A percentile compares a stretch with the other conserved stretches of the same genome.
phyloP scores from a whole-genome alignment of 2,113 vertebrate species.

The Bombycilla garrulus region DNA sequence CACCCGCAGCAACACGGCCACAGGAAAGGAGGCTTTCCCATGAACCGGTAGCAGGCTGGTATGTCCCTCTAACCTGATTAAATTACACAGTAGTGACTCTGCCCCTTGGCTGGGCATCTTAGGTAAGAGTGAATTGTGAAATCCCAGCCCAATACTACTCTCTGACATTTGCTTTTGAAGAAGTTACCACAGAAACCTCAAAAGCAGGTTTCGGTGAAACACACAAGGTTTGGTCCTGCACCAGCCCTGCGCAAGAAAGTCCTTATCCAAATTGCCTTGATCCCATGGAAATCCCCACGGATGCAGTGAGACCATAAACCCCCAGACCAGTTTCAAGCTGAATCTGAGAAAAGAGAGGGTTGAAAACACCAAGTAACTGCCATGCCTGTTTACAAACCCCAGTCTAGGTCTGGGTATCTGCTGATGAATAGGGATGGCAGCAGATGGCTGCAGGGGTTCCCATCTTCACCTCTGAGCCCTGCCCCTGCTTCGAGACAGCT shows the following conservation, averaged over 20 bases:
- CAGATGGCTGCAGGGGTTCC: conserved; percentile 7
- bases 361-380: neutral
- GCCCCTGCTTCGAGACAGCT: neutral
- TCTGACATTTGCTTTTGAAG: conserved; percentile 64
- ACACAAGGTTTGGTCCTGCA: neutral
- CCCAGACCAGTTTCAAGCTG: neutral
- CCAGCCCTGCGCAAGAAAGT: neutral
- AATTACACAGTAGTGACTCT: conserved; percentile 35
- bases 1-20: rapidly evolving
- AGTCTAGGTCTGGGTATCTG: neutral
- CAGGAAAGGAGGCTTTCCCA: neutral
- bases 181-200: conserved; percentile 68
- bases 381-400: neutral
- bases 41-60: conserved; percentile 6
- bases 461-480: neutral
- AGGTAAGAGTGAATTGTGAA: conserved; percentile 66
- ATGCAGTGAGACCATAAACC: neutral
- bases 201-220: conserved; percentile 56
- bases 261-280: neutral
- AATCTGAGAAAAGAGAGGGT: neutral
- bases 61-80: conserved; percentile 32
- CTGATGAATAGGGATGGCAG: conserved; percentile 20
- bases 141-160: conserved; percentile 42
- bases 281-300: neutral
- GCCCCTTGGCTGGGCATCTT: conserved; percentile 40